Conservation (phyloP, 2,797 vertebrate genomes). For the Bovichtus diacanthus region DNA sequence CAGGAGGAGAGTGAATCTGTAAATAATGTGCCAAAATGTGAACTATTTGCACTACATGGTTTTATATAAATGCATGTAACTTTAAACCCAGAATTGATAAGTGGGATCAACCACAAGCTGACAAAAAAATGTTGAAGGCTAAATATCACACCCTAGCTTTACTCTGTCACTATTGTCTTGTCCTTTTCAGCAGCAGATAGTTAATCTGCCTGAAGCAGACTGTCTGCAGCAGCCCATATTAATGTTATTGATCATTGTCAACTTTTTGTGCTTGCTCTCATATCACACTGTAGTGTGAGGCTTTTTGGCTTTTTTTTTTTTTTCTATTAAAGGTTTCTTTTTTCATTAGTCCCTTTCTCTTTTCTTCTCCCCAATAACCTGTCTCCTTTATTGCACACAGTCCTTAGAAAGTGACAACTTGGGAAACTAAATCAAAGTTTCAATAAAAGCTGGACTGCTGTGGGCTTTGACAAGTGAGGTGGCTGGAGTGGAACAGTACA, state of each 20-base stretch:
- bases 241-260: constrained; percentile 86
- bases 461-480: constrained; percentile 80
- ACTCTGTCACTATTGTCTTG: constrained; percentile 44
- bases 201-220: constrained; percentile 68
- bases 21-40: not conserved
- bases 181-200: constrained; percentile 58
- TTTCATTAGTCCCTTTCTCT: constrained; percentile 68
- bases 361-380: constrained; percentile 76
- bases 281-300: constrained; percentile 45
- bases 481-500: constrained; percentile 69
- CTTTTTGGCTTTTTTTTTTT: constrained; percentile 42
- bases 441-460: constrained; percentile 81
- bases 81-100: constrained; percentile 6
- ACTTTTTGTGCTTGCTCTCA: constrained; percentile 60
- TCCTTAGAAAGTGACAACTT: constrained; percentile 83
- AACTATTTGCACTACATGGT: constrained; percentile 1
- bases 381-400: constrained; percentile 84
- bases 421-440: constrained; percentile 83
- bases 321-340: constrained; percentile 70
- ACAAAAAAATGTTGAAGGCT: constrained; percentile 18
- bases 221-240: constrained; percentile 76
- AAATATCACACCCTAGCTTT: constrained; percentile 34
- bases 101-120: constrained; percentile 2
- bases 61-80: constrained; percentile 7
- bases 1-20: not conserved